Evolutionary conservation across 2,888 invertebrate species (phyloP), one percentile per base, ranked within the genome.

Genomic region (Pseudococcus longispinus): DNA sequence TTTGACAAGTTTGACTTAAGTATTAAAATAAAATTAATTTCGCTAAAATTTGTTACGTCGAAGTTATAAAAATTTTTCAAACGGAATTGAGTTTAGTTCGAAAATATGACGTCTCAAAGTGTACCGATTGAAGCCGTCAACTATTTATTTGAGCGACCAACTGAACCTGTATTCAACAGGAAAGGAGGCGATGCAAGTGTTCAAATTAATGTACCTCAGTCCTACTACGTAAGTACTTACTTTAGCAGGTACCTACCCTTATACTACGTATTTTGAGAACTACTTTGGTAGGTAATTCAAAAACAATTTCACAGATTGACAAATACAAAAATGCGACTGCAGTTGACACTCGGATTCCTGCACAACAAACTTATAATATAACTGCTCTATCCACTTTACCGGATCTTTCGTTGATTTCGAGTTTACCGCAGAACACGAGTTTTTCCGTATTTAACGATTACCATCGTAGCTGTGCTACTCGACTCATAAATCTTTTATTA

Each of bases 361-460:
- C 87, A 13, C 23, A 23, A 13, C 23, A 23, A 46, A 51, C 44
- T 32, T 74, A 83, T 46, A 20, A 29, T 6, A 70, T 87, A 18
- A 87, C 74, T 26, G 70, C 65, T 8, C n/a, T 87, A 29, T 29
- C 82, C 11, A 42, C 32, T 32, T 51, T 94, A 51, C 95, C 95
- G 0, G 93, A 95, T 90, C 90, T 95, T 15, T 90, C 91, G 13
- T 89, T 93, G 60, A 93, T 94, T 0, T 91, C 93, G 92, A 90
- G 93, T 89, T 91, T 95, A 89, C 92, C 92, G 1, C 93, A 93
- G 88, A 92, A 93, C n/a, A 93, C 93, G 3, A 92, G 93, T 89
- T 96, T 96, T 91, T 96, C 96, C 0, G 91, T 95, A 23, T 96
- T 96, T 90, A 92, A 95, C 88, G 94, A 94, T 0, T 91, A 90